Evolutionary conservation across 2,113 vertebrate species (phyloP).

Genomic region (Micronycteris hirsuta): DNA sequence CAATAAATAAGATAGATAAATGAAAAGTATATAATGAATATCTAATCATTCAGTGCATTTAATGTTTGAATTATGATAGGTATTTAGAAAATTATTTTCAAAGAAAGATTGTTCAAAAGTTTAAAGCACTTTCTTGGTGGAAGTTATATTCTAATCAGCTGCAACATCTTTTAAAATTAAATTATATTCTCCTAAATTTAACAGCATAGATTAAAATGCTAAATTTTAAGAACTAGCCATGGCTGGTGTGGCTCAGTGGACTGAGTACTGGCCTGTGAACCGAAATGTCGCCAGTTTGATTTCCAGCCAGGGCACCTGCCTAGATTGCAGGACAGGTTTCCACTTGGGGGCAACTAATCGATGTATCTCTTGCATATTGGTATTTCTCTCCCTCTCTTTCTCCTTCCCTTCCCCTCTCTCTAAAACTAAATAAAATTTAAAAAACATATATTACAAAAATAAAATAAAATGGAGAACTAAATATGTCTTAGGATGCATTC

Average conservation of each 20-base stretch:
- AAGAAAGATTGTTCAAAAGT: conserved; percentile 2
- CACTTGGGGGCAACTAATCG: no score
- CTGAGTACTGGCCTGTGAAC: no score
- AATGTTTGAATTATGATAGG: not conserved
- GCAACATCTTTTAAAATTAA: not conserved
- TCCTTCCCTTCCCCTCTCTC: no score
- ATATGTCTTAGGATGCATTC: not conserved
- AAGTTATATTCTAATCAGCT: conserved; percentile 5
- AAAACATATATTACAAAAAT: no score
- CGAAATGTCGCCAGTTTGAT: no score
- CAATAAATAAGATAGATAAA: not conserved
- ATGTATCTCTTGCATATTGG: no score
- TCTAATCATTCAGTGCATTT: not conserved
- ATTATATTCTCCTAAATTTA: not conserved
- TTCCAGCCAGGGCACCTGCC: no score
- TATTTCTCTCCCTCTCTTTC: no score
- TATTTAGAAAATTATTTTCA: not conserved
- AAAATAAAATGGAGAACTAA: not conserved
- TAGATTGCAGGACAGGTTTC: no score
- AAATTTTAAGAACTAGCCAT: not conserved
- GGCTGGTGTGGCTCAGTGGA: no score
- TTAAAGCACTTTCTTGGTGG: not conserved
- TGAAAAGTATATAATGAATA: not conserved
- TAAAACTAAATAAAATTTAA: no score
- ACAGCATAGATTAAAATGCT: not conserved